These are phyloP conservation scores for Rutilus rutilus DNA, from an alignment of 2,113 vertebrate species.

Conservation along the genomic window DNA sequence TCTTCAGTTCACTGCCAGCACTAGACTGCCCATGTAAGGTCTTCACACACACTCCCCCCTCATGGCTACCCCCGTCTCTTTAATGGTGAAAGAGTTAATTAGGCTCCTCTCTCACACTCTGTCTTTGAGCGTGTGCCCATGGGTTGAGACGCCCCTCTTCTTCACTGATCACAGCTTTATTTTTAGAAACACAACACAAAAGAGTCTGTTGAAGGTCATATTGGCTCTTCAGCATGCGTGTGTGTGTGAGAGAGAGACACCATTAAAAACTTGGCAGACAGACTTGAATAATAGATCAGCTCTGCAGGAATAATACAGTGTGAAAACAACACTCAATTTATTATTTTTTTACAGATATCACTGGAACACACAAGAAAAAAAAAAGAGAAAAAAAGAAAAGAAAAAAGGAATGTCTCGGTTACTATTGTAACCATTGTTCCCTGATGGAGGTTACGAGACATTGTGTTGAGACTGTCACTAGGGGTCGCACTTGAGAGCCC, in stretches of 20 bases:
- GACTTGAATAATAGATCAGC: conserved; percentile 30
- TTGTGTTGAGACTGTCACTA: too few relatives aligned
- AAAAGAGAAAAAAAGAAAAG: too few relatives aligned
- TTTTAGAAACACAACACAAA: conserved; percentile 75
- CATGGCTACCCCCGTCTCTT: conserved; percentile 9
- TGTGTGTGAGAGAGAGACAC: conserved; percentile 26
- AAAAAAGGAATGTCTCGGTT: too few relatives aligned
- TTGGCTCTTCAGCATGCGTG: conserved; percentile 49
- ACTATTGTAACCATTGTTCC: too few relatives aligned
- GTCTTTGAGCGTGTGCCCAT: conserved; percentile 69
- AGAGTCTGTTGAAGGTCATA: conserved; percentile 73
- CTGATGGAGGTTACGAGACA: too few relatives aligned
- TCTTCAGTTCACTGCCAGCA: conserved; percentile 17
- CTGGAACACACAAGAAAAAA: not conserved
- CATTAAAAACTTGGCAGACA: conserved; percentile 33
- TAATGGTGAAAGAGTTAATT: conserved; percentile 78
- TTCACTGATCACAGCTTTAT: conserved; percentile 66
- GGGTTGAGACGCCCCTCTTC: conserved; percentile 64
- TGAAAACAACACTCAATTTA: not conserved
- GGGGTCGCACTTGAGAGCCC: too few relatives aligned
- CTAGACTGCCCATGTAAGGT: conserved; percentile 9
- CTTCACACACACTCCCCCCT: conserved; percentile 4
- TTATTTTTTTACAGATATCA: not conserved
- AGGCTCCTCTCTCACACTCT: conserved; percentile 72
- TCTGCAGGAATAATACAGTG: conserved; percentile 15